Evolutionary conservation across 2,113 vertebrate species (phyloP), one percentile per base, ranked within the genome.

Genomic region (Archilochus colubris): DNA sequence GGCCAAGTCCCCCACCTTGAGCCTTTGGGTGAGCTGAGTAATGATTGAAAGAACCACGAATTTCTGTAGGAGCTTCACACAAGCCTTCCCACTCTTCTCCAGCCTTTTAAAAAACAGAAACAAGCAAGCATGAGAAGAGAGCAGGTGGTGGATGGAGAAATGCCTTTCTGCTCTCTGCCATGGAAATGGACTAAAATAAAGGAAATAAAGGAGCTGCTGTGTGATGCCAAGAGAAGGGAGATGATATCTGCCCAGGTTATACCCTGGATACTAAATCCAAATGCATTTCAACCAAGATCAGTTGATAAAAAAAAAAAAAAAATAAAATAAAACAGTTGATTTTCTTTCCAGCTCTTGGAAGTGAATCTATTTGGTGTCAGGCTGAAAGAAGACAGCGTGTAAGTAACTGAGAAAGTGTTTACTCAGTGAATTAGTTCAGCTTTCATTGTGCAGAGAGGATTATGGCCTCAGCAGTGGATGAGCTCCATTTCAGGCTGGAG

Each of bases 401-500:
- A 98, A 98, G 98, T 98, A 98, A 99, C 98, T 98, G 98, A 98
- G 98, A 99, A 99, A 99, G 98, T 99, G 99, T 99, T 99, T 99
- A 99, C 99, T 98, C 98, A 98, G 99, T 98, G 99, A 99, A 99
- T 99, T 99, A 99, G 99, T 99, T 99, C 98, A 98, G 99, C 98
- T 99, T 97, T 99, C 98, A 99, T 99, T 99, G 99, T 99, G 98
- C 98, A 98, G 95, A 94, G 97, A 96, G 98, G 98, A 99, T 99
- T 99, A 99, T 98, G 98, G 97, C 98, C 97, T 97, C 97, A 98
- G 97, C 97, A 97, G 97, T 96, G 97, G 97, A 97, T 97, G 98
- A 98, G 99, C 98, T 99, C 98, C 95, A 98, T 99, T 99, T 99
- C 99, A 99, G 98, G 98, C 98, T 99, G 98, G 98, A 99, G 98